Base-by-base conservation (phyloP, 2,113 vertebrate genomes). In the Etheostoma spectabile region DNA sequence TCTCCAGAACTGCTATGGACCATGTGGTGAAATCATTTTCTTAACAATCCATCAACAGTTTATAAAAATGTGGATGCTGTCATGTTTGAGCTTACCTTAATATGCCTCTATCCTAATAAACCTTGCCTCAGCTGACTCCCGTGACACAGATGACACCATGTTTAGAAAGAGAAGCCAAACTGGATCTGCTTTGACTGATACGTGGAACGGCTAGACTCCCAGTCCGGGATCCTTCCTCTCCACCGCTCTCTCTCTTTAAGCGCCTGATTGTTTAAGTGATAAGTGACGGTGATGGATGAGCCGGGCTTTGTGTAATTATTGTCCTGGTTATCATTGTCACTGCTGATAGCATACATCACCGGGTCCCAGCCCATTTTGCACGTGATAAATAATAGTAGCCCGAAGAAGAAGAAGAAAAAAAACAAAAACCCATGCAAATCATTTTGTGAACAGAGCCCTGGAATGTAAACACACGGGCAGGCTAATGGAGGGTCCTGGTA, bases 241-340 rank as follows among this genome's bases (percentile, higher is more conserved):
- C 78, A 45, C 76, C 65, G 79, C 59, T 80, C 76, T 45, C 68
- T 79, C 77, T 85, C 85, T 88, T 91, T 88, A 89, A 88, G 89
- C 35, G 85, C 73, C 83, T 87, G 91, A 90, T 92, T 92, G 89
- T 91, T 93, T 88, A 91, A 92, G 90, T 92, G 92, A 94, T 94
- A 94, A 93, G 91, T 94, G 93, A 91, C 90, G 72, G 48, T 94
- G 95, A 95, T 94, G 91, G 93, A 95, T 95, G 94, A 88, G 83
- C 75, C n/a, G 38, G 85, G 89, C 88, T 91, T 91, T 91, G 88
- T 89, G 93, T 93, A 94, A 95, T 95, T 95, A 95, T 93, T 93
- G 93, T 93, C 90, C 88, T 90, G 91, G 93, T 94, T 94, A 93
- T 95, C 93, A 83, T 91, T 93, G 93, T 93, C 92, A 91, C 83